These are phyloP conservation scores for Lottia gigantea DNA, from an alignment of 2,888 invertebrate genomes.

Conservation along the genomic window DNA sequence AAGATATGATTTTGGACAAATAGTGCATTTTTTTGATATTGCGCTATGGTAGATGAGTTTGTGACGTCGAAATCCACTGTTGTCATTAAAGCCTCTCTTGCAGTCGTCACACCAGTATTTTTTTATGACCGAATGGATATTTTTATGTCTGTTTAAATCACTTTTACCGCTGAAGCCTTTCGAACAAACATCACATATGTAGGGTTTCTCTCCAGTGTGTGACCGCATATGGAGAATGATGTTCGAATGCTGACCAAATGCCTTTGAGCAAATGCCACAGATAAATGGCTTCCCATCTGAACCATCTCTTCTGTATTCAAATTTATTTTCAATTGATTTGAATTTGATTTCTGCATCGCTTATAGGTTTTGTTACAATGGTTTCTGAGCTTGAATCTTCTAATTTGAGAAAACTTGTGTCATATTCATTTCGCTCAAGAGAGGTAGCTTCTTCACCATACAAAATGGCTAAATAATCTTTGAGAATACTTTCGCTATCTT, in stretches of 20 bases:
- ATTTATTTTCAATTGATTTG: not conserved
- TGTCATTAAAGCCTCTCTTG: not conserved
- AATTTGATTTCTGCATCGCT: constrained; percentile 1
- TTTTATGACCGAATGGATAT: constrained; percentile 10
- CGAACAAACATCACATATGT: constrained; percentile 7
- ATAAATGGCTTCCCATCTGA: constrained; percentile 14
- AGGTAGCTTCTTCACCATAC: not conserved
- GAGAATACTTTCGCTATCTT: not conserved
- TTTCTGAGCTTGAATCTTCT: not conserved
- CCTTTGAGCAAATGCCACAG: constrained; percentile 14
- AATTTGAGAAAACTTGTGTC: not conserved
- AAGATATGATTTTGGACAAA: constrained; percentile 6
- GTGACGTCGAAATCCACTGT: not conserved
- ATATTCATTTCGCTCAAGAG: not conserved
- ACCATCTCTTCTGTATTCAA: constrained; percentile 7
- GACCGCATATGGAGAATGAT: constrained; percentile 13
- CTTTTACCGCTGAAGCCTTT: constrained; percentile 14
- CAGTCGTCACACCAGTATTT: constrained; percentile 9
- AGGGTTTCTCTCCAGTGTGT: constrained; percentile 15
- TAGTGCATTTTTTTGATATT: not conserved
- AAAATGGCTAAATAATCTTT: not conserved
- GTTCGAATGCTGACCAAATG: constrained; percentile 6
- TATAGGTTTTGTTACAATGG: not conserved
- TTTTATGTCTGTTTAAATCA: constrained; percentile 8
- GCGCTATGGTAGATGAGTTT: constrained; percentile 8